Evolutionary conservation across 2,888 invertebrate genomes (phyloP).

Genomic region (Watsonalla cultraria): DNA sequence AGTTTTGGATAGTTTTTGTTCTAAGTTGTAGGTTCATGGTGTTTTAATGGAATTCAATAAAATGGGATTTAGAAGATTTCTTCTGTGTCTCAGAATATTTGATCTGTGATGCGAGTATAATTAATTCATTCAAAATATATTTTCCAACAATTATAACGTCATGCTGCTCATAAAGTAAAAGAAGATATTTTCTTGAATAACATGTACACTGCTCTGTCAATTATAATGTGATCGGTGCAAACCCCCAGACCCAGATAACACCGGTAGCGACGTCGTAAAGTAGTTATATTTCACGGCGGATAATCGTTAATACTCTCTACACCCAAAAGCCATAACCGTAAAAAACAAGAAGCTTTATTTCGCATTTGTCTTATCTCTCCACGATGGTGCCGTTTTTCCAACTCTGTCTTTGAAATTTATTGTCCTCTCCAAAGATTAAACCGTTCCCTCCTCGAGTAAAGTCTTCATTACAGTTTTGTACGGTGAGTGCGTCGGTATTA

Average conservation of each 20-base stretch:
- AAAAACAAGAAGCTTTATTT: constrained; percentile 30
- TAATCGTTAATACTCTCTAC: constrained; percentile 8
- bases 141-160: background rate
- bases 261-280: background rate
- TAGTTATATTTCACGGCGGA: constrained; percentile 6
- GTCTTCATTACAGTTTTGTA: constrained; percentile 25
- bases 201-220: background rate
- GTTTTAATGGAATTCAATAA: background rate
- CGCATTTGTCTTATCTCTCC: constrained; percentile 38
- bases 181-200: background rate
- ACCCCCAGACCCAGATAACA: background rate
- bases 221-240: background rate
- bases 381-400: constrained; percentile 25
- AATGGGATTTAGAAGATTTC: too few species aligned
- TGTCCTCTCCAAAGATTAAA: constrained; percentile 27
- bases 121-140: too few species aligned
- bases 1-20: too few species aligned
- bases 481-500: constrained; percentile 22
- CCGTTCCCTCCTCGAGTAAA: constrained; percentile 11
- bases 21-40: too few species aligned
- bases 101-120: too few species aligned
- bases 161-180: background rate
- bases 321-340: constrained; percentile 8
- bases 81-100: too few species aligned
- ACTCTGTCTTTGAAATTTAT: constrained; percentile 38